Evolutionary conservation across 1,140 invertebrate species (phyloP), one percentile per base, ranked within the genome.

Genomic region (Dreissena polymorpha): DNA sequence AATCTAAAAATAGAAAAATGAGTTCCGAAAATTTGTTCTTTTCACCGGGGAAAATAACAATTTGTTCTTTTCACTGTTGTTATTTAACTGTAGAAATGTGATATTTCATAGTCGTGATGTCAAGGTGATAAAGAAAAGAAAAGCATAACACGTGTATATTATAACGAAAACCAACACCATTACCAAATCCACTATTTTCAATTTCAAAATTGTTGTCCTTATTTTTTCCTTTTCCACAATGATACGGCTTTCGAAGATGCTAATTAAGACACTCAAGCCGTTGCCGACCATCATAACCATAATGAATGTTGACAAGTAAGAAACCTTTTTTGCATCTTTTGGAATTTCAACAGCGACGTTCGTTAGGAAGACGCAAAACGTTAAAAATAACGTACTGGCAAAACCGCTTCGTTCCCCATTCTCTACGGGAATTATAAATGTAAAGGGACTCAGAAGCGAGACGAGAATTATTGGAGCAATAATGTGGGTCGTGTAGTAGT

Each of bases 401-500:
- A 94, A 92, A 10, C 94, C 92, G 67, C 94, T 94, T 88, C 95
- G 94, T 88, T 95, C 94, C 0, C 94, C 94, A 0, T 94, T 93
- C 2, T 39, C 39, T 39, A 39, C 39, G 21, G 94, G 94, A 53
- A 95, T 90, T 84, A 93, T 94, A 89, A 95, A 95, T 18, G 94
- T 94, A 1, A 95, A 90, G 13, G 94, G 91, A 16, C 94, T 94
- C 10, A 95, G 89, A 16, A 92, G 89, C 0, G 94, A 94, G 89
- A 95, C 93, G 92, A 94, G 94, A 81, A 94, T 92, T 80, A 94
- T 94, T 0, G 94, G 94, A 65, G 94, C 87, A 39, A 95, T 93
- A 10, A 94, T 92, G 89, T 95, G 94, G 89, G 94, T 92, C 72
- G 94, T 91, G 89, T 94, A 94, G 86, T 90, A 92, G 23, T 88